These are phyloP conservation scores for Hypena proboscidalis DNA, from an alignment of 2,888 invertebrate genomes.

Conservation along the genomic window DNA sequence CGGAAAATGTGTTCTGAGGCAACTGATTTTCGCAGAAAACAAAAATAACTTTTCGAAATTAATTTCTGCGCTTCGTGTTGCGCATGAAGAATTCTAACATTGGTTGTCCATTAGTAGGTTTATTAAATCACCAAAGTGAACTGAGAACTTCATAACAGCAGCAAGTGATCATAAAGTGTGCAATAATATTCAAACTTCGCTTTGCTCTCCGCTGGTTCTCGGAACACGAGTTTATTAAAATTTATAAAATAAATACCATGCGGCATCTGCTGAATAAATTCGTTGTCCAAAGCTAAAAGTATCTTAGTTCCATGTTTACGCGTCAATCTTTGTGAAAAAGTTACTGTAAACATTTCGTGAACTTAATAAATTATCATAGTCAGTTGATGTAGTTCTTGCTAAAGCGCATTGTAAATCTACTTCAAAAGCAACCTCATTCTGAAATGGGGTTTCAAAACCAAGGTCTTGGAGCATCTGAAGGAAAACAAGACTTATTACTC, in stretches of 20 bases:
- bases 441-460: slow-evolving; percentile 61
- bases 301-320: slow-evolving; percentile 40
- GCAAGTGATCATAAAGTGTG: slow-evolving; percentile 26
- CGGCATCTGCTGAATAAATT: slow-evolving; percentile 9
- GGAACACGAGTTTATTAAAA: slow-evolving; percentile 29
- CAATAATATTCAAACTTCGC: slow-evolving; percentile 31
- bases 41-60: background rate
- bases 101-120: slow-evolving; percentile 36
- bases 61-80: slow-evolving; percentile 14
- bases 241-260: slow-evolving; percentile 21
- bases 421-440: slow-evolving; percentile 70
- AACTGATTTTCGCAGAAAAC: background rate
- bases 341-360: slow-evolving; percentile 55
- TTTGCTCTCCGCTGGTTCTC: slow-evolving; percentile 23
- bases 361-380: slow-evolving; percentile 64
- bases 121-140: slow-evolving; percentile 29
- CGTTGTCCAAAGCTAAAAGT: slow-evolving; percentile 16
- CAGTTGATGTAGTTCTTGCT: slow-evolving; percentile 38
- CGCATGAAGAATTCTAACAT: slow-evolving; percentile 25
- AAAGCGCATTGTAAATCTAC: slow-evolving; percentile 59
- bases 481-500: slow-evolving; percentile 46
- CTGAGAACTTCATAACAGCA: slow-evolving; percentile 20
- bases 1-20: background rate
- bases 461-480: slow-evolving; percentile 50
- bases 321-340: slow-evolving; percentile 49